A percentile compares a stretch with the other conserved stretches of the same genome.
Evolutionary conservation across 2,888 invertebrate genomes (phyloP).

Genomic region (Beris morrisii): DNA sequence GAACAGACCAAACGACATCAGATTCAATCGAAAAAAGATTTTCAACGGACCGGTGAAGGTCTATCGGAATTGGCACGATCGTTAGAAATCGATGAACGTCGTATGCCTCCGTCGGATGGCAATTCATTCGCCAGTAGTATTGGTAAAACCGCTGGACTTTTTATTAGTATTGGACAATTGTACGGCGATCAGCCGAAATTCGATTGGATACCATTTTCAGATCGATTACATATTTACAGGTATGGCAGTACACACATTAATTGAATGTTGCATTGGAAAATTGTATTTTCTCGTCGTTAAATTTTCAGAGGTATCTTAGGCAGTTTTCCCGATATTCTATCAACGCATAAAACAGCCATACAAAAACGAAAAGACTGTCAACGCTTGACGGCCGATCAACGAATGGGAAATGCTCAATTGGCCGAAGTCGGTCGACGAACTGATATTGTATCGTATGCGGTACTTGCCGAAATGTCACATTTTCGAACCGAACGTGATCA

Average conservation of each 20-base stretch:
- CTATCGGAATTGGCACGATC: slow-evolving; percentile 83
- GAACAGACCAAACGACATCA: slow-evolving; percentile 88
- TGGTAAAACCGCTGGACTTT: slow-evolving; percentile 84
- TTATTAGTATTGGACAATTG: slow-evolving; percentile 84
- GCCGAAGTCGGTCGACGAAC: slow-evolving; percentile 80
- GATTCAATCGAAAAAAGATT: slow-evolving; percentile 69
- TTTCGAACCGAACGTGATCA: slow-evolving; percentile 84
- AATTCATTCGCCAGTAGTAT: slow-evolving; percentile 76
- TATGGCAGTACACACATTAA: slow-evolving; percentile 34
- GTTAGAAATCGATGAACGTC: slow-evolving; percentile 75
- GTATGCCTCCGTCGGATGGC: slow-evolving; percentile 59
- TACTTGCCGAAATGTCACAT: slow-evolving; percentile 92
- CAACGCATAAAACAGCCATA: slow-evolving; percentile 85
- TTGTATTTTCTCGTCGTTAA: slow-evolving; percentile 1
- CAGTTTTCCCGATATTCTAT: slow-evolving; percentile 86
- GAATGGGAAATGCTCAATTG: slow-evolving; percentile 79
- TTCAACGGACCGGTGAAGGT: slow-evolving; percentile 84
- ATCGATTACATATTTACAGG: slow-evolving; percentile 89
- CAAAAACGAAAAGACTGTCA: slow-evolving; percentile 90
- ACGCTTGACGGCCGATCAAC: slow-evolving; percentile 74
- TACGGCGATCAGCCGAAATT: slow-evolving; percentile 88
- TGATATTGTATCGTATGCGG: slow-evolving; percentile 89
- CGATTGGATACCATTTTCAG: slow-evolving; percentile 89
- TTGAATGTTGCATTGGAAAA: neutral
- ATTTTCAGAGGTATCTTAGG: slow-evolving; percentile 75